A percentile compares a stretch with the other conserved stretches of the same genome.
Evolutionary conservation across 2,888 invertebrate genomes (phyloP).

Genomic region (Stegana nigrithorax): DNA sequence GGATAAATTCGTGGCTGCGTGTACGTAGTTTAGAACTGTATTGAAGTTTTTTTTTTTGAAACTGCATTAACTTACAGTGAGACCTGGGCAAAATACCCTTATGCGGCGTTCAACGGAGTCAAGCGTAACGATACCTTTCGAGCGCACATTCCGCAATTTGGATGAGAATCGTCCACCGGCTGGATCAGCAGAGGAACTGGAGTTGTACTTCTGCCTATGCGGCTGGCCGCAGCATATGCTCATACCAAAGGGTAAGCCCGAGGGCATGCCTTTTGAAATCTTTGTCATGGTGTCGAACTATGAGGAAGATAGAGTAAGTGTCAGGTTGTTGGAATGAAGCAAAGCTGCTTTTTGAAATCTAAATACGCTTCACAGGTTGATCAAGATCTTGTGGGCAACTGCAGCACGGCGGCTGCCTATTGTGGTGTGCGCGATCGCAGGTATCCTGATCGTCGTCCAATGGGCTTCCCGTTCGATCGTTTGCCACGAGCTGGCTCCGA

Average conservation of each 20-base stretch:
- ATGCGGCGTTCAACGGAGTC: conserved; percentile 76
- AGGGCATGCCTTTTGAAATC: conserved; percentile 75
- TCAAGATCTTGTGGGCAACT: conserved; percentile 67
- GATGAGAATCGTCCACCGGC: conserved; percentile 72
- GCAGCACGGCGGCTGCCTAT: conserved; percentile 80
- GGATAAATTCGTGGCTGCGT: conserved; percentile 76
- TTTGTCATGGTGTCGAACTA: conserved; percentile 83
- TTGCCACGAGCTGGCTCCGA: conserved; percentile 71
- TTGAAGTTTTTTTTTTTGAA: neutral
- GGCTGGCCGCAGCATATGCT: conserved; percentile 87
- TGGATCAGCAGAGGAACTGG: conserved; percentile 69
- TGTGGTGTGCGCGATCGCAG: conserved; percentile 80
- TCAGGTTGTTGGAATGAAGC: neutral
- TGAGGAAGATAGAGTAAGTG: conserved; percentile 70
- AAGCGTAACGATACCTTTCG: conserved; percentile 84
- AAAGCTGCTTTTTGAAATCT: too few species aligned
- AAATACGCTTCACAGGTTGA: conserved; percentile 41
- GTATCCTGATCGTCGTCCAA: conserved; percentile 82
- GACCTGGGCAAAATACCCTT: conserved; percentile 75
- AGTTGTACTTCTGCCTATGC: conserved; percentile 86
- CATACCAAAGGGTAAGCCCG: conserved; percentile 76
- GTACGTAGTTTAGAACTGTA: neutral
- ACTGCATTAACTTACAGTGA: conserved; percentile 57
- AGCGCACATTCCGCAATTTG: conserved; percentile 79
- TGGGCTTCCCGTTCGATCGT: conserved; percentile 89